Evolutionary conservation across 2,888 invertebrate genomes (phyloP).

Genomic region (Neocrepidodera transversa): DNA sequence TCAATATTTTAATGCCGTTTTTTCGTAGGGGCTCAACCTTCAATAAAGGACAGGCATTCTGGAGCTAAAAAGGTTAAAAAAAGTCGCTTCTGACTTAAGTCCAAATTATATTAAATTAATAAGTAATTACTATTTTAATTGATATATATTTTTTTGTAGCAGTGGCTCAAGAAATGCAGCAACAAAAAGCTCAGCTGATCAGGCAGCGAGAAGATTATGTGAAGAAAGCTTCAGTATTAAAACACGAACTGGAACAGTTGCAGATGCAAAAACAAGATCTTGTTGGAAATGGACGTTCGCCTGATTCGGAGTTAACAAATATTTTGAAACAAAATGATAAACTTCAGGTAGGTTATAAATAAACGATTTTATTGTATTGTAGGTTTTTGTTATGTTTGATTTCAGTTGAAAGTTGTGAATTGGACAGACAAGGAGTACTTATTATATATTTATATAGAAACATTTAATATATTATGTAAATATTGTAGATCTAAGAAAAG

Average conservation of each 20-base stretch:
- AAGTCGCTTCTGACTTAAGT: conserved; percentile 13
- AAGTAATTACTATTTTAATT: not conserved
- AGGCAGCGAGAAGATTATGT: conserved; percentile 85
- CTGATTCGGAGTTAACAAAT: conserved; percentile 72
- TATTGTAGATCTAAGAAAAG: not conserved
- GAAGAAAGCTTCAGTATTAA: conserved; percentile 74
- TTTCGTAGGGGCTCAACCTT: conserved; percentile 29
- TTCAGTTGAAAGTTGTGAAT: conserved; percentile 5
- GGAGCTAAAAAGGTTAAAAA: conserved; percentile 22
- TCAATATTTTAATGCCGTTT: conserved; percentile 28
- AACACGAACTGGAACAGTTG: conserved; percentile 79
- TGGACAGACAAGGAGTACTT: not conserved
- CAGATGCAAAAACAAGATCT: conserved; percentile 82
- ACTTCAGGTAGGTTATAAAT: conserved; percentile 73
- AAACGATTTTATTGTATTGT: not conserved
- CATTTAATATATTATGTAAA: not conserved
- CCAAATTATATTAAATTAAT: conserved; percentile 8
- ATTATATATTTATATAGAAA: not conserved
- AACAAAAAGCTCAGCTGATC: conserved; percentile 80
- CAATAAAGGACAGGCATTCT: conserved; percentile 17
- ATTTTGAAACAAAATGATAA: conserved; percentile 85
- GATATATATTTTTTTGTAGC: conserved; percentile 61
- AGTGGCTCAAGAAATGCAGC: conserved; percentile 81
- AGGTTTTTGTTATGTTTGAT: not conserved
- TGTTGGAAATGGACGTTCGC: conserved; percentile 72